These are phyloP conservation scores for Thryonomys swinderianus DNA, from an alignment of 2,113 vertebrate genomes.

Conservation along the genomic window DNA sequence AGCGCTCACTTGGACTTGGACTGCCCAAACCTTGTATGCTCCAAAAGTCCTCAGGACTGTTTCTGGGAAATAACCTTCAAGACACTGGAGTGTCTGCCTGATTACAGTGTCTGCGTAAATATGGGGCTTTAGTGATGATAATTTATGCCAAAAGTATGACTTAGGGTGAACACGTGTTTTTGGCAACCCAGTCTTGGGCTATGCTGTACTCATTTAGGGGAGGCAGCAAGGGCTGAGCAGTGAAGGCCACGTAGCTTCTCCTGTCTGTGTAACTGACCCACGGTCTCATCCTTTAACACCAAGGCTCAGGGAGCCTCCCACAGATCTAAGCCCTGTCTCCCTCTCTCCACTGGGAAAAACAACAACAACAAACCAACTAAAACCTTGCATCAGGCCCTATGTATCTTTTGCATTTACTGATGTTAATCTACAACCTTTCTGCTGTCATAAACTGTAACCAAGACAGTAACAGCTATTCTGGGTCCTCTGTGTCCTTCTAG, in stretches of 20 bases:
- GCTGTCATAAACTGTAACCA: slow-evolving; percentile 26
- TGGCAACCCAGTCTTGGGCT: not conserved
- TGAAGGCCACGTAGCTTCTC: not conserved
- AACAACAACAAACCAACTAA: not conserved
- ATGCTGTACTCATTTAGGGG: not conserved
- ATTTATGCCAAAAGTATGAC: slow-evolving; percentile 8
- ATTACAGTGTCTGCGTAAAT: not conserved
- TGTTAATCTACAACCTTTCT: slow-evolving; percentile 37
- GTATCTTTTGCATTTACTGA: slow-evolving; percentile 1
- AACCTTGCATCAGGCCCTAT: not conserved
- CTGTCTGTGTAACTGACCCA: not conserved
- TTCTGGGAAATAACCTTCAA: slow-evolving; percentile 51
- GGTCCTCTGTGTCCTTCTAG: slow-evolving; percentile 9
- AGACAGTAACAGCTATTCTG: slow-evolving; percentile 13
- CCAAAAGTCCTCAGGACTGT: not conserved
- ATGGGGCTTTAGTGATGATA: not conserved
- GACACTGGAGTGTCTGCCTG: not conserved
- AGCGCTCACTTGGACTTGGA: not conserved
- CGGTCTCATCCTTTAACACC: not conserved
- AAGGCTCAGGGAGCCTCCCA: not conserved
- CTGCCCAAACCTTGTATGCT: not conserved
- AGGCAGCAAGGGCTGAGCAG: not conserved
- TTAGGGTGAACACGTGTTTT: slow-evolving; percentile 31
- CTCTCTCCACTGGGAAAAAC: not conserved
- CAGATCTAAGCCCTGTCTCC: not conserved